Base-by-base conservation (phyloP, 2,797 vertebrate genomes). In the Phrynocephalus vlangalii region DNA sequence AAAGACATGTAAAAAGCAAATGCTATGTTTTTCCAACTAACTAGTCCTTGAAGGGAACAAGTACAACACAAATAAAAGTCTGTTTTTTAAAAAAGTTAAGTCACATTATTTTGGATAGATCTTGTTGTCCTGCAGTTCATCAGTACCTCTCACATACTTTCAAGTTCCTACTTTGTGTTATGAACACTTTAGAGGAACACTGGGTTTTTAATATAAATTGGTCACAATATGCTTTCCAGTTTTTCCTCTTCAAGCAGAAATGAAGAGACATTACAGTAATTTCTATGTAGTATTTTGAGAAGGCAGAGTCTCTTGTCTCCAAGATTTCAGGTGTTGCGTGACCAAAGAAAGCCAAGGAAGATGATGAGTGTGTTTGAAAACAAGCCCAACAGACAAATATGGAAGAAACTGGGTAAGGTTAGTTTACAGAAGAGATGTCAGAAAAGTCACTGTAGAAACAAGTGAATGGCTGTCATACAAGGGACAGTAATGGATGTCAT, bases 1-100 rank as follows among this genome's bases (percentile, higher is more conserved):
- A 93, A 94, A 95, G 94, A 94, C 95, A 94, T 89, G 76, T 71
- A 84, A 72, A 88, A 87, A 90, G 88, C 63, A 86, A 82, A 87
- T 2, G 70, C 33, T 85, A 33, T 84, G 70, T 93, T 93, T 92
- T 90, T 84, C 79, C 79, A 88, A 87, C 83, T 90, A 91, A 90
- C 90, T 52, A 91, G 86, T 92, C 90, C 93, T 13, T 92, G 93
- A 92, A 88, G 92, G 83, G 91, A 89, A 0, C 82, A 13, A 66
- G n/a, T 67, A 70, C 30, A 60, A 87, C 73, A 0, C 3, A 70
- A 5, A 75, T 20, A 82, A 86, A 91, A 89, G 33, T 79, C 44
- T 79, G 71, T 10, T 77, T 56, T 24, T 38, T 5, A 80, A 60
- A 44, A 83, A 83, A 86, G 68, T 89, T 73, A 1, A 33, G 33